These are phyloP conservation scores for Spizaetus ornatus DNA, from an alignment of 2,113 vertebrate genomes.

Conservation along the genomic window DNA sequence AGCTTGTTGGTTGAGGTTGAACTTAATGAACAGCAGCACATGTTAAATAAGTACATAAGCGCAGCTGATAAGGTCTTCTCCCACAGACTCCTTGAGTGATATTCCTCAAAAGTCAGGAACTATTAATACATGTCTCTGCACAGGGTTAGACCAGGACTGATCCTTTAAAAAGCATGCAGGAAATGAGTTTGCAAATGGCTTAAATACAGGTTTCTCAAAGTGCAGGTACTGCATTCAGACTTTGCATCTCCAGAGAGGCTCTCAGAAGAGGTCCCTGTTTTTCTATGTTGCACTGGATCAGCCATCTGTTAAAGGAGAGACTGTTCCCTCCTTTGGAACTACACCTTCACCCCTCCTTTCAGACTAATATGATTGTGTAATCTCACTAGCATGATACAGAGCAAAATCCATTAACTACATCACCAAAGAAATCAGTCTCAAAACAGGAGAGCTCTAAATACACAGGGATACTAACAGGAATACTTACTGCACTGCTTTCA, in stretches of 20 bases:
- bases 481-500: not conserved
- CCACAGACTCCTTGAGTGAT: not conserved
- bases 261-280: not conserved
- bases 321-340: not conserved
- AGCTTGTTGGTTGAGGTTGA: not conserved
- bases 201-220: not conserved
- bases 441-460: not conserved
- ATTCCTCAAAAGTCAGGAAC: not conserved
- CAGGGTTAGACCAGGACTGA: not conserved
- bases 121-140: not conserved
- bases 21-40: not conserved
- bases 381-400: rapidly evolving
- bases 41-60: not conserved
- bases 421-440: not conserved
- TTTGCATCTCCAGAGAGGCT: not conserved
- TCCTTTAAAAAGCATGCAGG: not conserved
- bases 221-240: not conserved
- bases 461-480: not conserved
- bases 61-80: not conserved
- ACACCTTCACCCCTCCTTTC: not conserved
- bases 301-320: not conserved
- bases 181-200: not conserved
- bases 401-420: not conserved
- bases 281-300: rapidly evolving
- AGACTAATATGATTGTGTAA: rapidly evolving